Evolutionary conservation across 2,113 vertebrate genomes (phyloP).

Genomic region (Mugil cephalus): DNA sequence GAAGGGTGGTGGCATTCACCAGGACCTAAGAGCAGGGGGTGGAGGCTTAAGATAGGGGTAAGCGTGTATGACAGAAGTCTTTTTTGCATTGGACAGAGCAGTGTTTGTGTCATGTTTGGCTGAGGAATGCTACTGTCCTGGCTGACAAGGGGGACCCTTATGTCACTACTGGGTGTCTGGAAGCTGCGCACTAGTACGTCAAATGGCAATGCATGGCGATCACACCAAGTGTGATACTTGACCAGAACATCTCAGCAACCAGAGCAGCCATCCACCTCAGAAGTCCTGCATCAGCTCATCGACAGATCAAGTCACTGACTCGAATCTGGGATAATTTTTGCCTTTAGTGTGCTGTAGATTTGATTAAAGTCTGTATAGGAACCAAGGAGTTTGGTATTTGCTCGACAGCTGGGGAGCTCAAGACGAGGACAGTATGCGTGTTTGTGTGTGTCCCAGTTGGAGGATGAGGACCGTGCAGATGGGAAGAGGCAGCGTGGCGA

Average conservation of each 20-base stretch:
- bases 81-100: slow-evolving; percentile 81
- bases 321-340: neutral
- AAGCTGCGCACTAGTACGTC: slow-evolving; percentile 69
- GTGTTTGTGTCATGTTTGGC: slow-evolving; percentile 80
- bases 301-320: neutral
- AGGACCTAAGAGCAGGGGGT: slow-evolving; percentile 67
- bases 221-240: slow-evolving; percentile 47
- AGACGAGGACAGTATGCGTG: slow-evolving; percentile 63
- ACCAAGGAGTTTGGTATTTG: slow-evolving; percentile 51
- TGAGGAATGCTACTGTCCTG: slow-evolving; percentile 77
- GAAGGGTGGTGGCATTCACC: slow-evolving; percentile 79
- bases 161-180: slow-evolving; percentile 77
- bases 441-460: slow-evolving; percentile 71
- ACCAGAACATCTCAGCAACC: slow-evolving; percentile 34
- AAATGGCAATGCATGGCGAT: slow-evolving; percentile 71
- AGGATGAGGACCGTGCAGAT: slow-evolving; percentile 67
- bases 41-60: slow-evolving; percentile 61
- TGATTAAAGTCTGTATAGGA: slow-evolving; percentile 33
- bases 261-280: slow-evolving; percentile 12
- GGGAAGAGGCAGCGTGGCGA: slow-evolving; percentile 64
- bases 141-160: slow-evolving; percentile 71
- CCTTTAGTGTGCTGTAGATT: slow-evolving; percentile 25
- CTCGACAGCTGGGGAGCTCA: slow-evolving; percentile 71
- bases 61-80: slow-evolving; percentile 81
- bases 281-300: neutral